A percentile compares a stretch with the other conserved stretches of the same genome.
Conservation (phyloP, 2,797 vertebrate species). For the Uromys caudimaculatus region DNA sequence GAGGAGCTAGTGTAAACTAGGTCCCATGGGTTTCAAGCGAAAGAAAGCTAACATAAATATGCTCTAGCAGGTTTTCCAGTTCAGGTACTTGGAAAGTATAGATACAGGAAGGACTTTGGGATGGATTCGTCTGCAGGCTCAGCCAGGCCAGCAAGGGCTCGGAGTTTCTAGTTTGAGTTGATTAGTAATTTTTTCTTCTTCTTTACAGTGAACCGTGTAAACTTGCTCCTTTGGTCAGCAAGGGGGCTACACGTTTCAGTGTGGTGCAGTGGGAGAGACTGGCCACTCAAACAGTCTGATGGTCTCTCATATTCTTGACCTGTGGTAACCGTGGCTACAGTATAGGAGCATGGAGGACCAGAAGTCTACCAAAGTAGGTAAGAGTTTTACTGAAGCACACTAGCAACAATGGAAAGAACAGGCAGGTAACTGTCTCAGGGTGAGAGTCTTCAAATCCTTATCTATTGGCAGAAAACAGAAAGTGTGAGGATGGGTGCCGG, state of each 20-base stretch:
- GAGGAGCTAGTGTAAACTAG: not conserved
- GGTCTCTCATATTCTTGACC: not conserved
- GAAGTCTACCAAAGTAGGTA: not conserved
- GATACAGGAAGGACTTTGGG: not conserved
- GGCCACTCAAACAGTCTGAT: not conserved
- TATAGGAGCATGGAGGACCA: not conserved
- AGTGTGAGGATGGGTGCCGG: not conserved
- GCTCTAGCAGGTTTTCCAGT: not conserved
- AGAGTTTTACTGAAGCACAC: not conserved
- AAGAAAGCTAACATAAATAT: not conserved
- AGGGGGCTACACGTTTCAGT: not conserved
- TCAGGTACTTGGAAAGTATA: not conserved
- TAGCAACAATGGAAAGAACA: not conserved
- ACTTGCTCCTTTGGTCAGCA: not conserved
- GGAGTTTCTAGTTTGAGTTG: not conserved
- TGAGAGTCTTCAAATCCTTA: not conserved
- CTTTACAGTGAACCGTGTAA: not conserved
- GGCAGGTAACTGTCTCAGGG: not conserved
- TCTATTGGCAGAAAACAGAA: not conserved
- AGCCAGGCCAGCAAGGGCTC: not conserved
- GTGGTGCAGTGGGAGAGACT: not conserved
- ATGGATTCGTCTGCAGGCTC: not conserved
- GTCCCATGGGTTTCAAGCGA: not conserved
- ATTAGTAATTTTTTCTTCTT: not conserved
- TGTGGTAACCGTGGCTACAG: not conserved